Conservation (phyloP, 2,888 invertebrate species). For the Epirrhoe tristata region DNA sequence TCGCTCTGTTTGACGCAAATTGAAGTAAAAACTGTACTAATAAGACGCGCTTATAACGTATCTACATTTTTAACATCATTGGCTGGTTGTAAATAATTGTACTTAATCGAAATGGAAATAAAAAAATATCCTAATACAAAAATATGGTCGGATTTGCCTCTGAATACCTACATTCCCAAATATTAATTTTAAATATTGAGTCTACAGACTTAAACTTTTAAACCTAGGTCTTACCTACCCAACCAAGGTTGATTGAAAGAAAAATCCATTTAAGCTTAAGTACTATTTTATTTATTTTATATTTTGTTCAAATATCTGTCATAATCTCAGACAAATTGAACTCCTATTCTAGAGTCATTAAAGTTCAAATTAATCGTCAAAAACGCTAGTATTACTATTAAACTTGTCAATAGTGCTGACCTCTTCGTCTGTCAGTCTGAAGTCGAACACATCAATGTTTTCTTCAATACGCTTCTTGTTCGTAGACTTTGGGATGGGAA, state of each 20-base stretch:
- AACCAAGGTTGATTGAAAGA: too few species aligned
- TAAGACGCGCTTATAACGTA: too few species aligned
- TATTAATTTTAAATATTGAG: too few species aligned
- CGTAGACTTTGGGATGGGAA: slow-evolving; percentile 86
- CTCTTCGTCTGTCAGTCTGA: slow-evolving; percentile 80
- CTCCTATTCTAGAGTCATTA: slow-evolving; percentile 1
- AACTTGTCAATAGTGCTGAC: slow-evolving; percentile 77
- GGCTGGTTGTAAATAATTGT: slow-evolving; percentile 29
- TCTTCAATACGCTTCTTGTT: slow-evolving; percentile 78
- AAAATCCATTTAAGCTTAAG: background rate
- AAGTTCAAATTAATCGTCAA: slow-evolving; percentile 37
- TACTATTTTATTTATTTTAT: background rate
- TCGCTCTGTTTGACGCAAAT: too few species aligned
- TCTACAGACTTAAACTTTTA: too few species aligned
- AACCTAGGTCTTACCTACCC: too few species aligned
- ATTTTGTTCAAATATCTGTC: background rate
- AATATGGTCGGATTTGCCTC: background rate
- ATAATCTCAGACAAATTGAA: background rate
- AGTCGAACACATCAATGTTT: slow-evolving; percentile 86
- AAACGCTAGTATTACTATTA: slow-evolving; percentile 64
- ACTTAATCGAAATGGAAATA: slow-evolving; percentile 9
- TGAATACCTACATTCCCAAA: too few species aligned
- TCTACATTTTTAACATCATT: too few species aligned
- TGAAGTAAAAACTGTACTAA: too few species aligned
- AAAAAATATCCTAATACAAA: background rate